These are phyloP conservation scores for Plectrocnemia conspersa DNA, from an alignment of 1,140 invertebrate species.

Conservation along the genomic window DNA sequence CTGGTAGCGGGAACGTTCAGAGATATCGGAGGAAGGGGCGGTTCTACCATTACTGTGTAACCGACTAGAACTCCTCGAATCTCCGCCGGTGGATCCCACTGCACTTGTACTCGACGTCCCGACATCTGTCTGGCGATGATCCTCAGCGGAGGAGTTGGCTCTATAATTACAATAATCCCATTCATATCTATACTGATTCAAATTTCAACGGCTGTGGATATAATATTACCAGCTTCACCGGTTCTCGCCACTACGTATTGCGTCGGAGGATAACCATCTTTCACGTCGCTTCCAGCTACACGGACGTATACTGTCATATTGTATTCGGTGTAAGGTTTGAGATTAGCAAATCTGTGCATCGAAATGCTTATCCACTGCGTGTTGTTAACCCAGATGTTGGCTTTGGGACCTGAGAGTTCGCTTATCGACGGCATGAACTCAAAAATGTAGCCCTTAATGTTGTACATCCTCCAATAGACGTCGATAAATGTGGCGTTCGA, in stretches of 20 bases:
- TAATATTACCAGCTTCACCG: conserved; percentile 55
- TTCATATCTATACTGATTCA: too few species aligned
- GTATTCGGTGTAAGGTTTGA: conserved; percentile 68
- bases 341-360: conserved; percentile 56
- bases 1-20: conserved; percentile 38
- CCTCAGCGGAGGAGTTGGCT: conserved; percentile 61
- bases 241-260: conserved; percentile 60
- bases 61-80: conserved; percentile 60
- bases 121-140: conserved; percentile 60
- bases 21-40: conserved; percentile 47
- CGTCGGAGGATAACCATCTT: conserved; percentile 55
- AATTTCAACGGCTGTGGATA: too few species aligned
- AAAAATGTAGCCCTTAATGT: conserved; percentile 35
- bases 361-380: conserved; percentile 51
- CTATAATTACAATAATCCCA: too few species aligned
- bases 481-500: conserved; percentile 15
- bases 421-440: conserved; percentile 60
- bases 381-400: conserved; percentile 53
- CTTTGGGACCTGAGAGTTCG: conserved; percentile 35
- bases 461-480: conserved; percentile 19
- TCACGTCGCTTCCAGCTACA: conserved; percentile 46
- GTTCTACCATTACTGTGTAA: conserved; percentile 62
- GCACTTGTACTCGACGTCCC: conserved; percentile 58
- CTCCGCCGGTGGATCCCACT: conserved; percentile 61
- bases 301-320: conserved; percentile 73